Evolutionary conservation across 2,888 invertebrate species (phyloP).

Genomic region (Entomobrya multifasciata): DNA sequence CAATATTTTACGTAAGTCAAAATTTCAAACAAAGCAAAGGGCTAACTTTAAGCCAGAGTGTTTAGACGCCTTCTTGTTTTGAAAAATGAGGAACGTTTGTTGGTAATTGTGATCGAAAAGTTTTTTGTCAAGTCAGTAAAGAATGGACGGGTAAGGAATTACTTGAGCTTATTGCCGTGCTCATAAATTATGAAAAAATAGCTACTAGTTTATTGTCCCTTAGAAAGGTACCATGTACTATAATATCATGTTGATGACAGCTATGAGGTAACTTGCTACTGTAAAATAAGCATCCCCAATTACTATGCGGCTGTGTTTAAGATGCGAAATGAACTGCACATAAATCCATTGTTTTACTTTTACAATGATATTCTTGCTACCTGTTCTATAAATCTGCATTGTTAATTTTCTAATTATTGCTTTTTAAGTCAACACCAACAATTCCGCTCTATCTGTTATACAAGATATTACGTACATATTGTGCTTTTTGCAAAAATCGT

Average conservation of each 20-base stretch:
- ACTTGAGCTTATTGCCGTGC: background rate
- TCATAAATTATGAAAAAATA: constrained; percentile 2
- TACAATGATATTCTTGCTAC: too few species aligned
- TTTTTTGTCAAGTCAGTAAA: background rate
- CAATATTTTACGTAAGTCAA: constrained; percentile 8
- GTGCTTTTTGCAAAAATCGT: too few species aligned
- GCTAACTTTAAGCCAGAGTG: constrained; percentile 1
- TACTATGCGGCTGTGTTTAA: background rate
- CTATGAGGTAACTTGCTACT: background rate
- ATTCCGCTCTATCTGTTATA: too few species aligned
- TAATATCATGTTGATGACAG: background rate
- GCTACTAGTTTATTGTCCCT: constrained; percentile 16
- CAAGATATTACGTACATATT: too few species aligned
- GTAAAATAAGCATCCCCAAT: background rate
- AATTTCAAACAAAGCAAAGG: background rate
- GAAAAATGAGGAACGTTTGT: background rate
- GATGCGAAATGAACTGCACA: background rate
- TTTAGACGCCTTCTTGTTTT: too few species aligned
- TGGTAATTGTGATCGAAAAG: background rate
- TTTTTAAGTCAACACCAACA: background rate
- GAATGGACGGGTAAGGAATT: background rate
- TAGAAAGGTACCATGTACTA: background rate
- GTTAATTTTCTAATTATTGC: too few species aligned
- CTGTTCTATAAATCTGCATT: too few species aligned
- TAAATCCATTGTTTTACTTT: too few species aligned